Evolutionary conservation across 2,888 invertebrate species (phyloP).

Genomic region (Andrena praecox): DNA sequence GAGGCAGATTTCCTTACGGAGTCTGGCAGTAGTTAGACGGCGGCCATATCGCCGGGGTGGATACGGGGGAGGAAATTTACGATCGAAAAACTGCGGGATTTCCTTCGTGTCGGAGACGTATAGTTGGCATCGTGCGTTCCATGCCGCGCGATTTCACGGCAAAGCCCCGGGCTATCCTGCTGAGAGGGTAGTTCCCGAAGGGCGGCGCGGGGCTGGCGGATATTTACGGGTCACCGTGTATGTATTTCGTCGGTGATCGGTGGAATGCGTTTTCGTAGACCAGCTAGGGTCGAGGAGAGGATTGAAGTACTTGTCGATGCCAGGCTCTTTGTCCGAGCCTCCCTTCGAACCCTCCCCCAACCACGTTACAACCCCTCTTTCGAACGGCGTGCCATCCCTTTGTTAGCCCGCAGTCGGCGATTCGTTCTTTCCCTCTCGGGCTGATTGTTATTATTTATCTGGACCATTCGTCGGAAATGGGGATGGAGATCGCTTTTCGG

Average conservation of each 20-base stretch:
- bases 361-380: slow-evolving; percentile 10
- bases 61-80: slow-evolving; percentile 44
- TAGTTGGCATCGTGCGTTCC: slow-evolving; percentile 43
- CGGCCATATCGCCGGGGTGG: slow-evolving; percentile 16
- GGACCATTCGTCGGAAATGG: slow-evolving; percentile 29
- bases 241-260: slow-evolving; percentile 52
- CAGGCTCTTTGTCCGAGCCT: slow-evolving; percentile 58
- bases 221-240: slow-evolving; percentile 55
- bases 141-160: slow-evolving; percentile 15
- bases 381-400: slow-evolving; percentile 31
- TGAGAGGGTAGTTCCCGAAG: slow-evolving; percentile 56
- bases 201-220: slow-evolving; percentile 24
- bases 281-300: slow-evolving; percentile 24
- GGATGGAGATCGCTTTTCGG: too few species aligned
- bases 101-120: slow-evolving; percentile 27
- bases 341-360: slow-evolving; percentile 34
- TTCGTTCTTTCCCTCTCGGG: not conserved
- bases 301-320: slow-evolving; percentile 62
- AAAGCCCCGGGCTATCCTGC: slow-evolving; percentile 42
- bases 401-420: slow-evolving; percentile 36
- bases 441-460: slow-evolving; percentile 44
- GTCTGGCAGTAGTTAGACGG: slow-evolving; percentile 27
- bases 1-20: slow-evolving; percentile 37
- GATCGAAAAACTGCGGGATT: slow-evolving; percentile 25
- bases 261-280: slow-evolving; percentile 53